Evolutionary conservation across 1,140 invertebrate genomes (phyloP).

Genomic region (Proctacanthus coquilletti): DNA sequence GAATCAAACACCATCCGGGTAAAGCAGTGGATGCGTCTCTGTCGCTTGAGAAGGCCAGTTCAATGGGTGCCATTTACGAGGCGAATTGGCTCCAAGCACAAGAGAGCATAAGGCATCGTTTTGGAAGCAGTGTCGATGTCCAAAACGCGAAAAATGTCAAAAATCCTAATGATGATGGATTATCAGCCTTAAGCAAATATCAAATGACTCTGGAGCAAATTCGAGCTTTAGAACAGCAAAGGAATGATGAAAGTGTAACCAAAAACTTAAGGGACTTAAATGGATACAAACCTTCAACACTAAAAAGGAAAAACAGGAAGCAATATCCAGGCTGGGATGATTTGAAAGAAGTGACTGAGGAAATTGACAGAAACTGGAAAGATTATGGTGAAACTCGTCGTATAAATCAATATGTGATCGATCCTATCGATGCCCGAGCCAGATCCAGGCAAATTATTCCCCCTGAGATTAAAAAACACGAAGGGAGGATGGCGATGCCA

Average conservation of each 20-base stretch:
- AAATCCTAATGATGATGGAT: constrained; percentile 29
- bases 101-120: constrained; percentile 7
- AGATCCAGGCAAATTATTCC: constrained; percentile 22
- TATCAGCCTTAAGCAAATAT: constrained; percentile 41
- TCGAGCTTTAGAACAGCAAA: constrained; percentile 17
- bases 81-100: constrained; percentile 62
- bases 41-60: constrained; percentile 41
- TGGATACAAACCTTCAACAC: constrained; percentile 37
- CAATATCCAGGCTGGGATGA: constrained; percentile 38
- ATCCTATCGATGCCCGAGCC: constrained; percentile 18
- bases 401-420: constrained; percentile 21
- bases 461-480: too few relatives aligned
- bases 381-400: neutral
- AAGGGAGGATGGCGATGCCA: constrained; percentile 6
- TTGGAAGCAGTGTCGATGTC: constrained; percentile 3
- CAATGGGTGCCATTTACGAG: constrained; percentile 62
- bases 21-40: constrained; percentile 48
- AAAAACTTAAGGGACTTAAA: constrained; percentile 36
- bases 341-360: constrained; percentile 9
- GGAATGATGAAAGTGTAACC: constrained; percentile 12
- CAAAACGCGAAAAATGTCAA: constrained; percentile 13
- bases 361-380: neutral
- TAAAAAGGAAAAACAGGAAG: constrained; percentile 34
- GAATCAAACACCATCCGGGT: constrained; percentile 66
- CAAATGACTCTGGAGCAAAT: constrained; percentile 42